Percentiles rank a stretch among this genome's conserved stretches.
These are phyloP conservation scores for Acrobasis consociella DNA, from an alignment of 2,888 invertebrate species.

Conservation along the genomic window DNA sequence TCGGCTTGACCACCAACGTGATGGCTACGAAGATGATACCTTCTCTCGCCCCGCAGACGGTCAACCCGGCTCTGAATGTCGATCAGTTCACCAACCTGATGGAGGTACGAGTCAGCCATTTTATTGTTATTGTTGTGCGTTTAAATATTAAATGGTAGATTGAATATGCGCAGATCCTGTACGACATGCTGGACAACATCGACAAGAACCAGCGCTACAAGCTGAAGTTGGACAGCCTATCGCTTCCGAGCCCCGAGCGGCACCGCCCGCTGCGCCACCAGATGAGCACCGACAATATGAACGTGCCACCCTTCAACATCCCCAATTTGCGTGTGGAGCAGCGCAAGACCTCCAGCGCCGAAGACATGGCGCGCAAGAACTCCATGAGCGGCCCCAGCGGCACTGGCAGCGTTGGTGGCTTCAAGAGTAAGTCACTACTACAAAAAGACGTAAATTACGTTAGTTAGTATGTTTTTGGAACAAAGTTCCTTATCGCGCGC, in stretches of 20 bases:
- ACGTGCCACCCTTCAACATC: constrained; percentile 92
- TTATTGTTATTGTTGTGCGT: background rate
- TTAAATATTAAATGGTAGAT: background rate
- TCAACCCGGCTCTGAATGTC: constrained; percentile 86
- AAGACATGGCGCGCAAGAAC: constrained; percentile 95
- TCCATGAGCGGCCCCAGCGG: constrained; percentile 84
- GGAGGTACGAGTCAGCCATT: constrained; percentile 53
- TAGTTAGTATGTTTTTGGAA: no score
- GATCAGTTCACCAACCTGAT: constrained; percentile 68
- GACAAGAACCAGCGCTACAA: constrained; percentile 95
- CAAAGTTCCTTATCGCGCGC: no score
- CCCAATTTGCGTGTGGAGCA: constrained; percentile 94
- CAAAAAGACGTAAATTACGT: no score
- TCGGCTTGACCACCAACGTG: constrained; percentile 93
- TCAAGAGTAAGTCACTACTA: constrained; percentile 36
- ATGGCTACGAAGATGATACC: constrained; percentile 98
- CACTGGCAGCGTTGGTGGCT: constrained; percentile 52
- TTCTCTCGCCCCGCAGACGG: constrained; percentile 94
- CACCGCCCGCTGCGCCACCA: constrained; percentile 90
- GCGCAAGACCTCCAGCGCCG: constrained; percentile 94
- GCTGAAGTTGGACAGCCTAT: constrained; percentile 91
- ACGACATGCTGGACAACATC: constrained; percentile 96
- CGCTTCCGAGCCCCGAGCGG: constrained; percentile 89
- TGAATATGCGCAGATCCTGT: constrained; percentile 84
- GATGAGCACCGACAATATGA: constrained; percentile 93